Base-by-base conservation (phyloP, 1,140 invertebrate species). In the Ruditapes philippinarum region DNA sequence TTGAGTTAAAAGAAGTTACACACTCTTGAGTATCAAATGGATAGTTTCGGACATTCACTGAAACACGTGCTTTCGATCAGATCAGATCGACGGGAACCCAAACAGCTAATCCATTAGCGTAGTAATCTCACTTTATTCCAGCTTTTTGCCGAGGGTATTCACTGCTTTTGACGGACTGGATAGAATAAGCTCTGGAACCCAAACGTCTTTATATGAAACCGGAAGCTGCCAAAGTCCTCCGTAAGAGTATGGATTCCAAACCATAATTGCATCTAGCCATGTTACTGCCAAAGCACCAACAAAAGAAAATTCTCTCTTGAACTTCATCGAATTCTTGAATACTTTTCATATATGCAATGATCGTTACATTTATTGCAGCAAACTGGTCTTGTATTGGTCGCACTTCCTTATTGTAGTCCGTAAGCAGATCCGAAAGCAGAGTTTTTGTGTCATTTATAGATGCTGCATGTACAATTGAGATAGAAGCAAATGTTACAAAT, bases 11-110 rank as follows among this genome's bases (percentile, higher is more conserved):
- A 19, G 74, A 22, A 79, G 28, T 25, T 14, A 11, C 14, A 51
- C 74, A 79, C 22, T 1, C 22, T n/a, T 79, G 74, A 17, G 42
- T 40, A 54, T 79, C 74, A 79, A 79, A 79, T 5, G 74, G 74
- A 51, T 51, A 79, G 45, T 79, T 25, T 28, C 14, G 1, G 42
- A 79, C 33, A 28, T 79, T 51, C 5, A 79, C 74, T 3, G 40
- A 5, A 54, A n/a, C 74, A 79, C 11, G 74, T 28, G 12, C 33
- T 51, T 42, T 79, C 28, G 17, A 79, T 79, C 1, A 79, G 45
- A 36, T 54, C 1, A 79, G 45, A 36, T 54, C 42, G 11, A 0
- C 74, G 4, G 38, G 36, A 28, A 22, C 2, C 74, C 74, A 79
- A 5, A 19, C 11, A 28, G 74, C 74, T 1, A 28, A 31, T 25